Base-by-base conservation (phyloP, 2,113 vertebrate genomes). In the Edolisoma coerulescens region DNA sequence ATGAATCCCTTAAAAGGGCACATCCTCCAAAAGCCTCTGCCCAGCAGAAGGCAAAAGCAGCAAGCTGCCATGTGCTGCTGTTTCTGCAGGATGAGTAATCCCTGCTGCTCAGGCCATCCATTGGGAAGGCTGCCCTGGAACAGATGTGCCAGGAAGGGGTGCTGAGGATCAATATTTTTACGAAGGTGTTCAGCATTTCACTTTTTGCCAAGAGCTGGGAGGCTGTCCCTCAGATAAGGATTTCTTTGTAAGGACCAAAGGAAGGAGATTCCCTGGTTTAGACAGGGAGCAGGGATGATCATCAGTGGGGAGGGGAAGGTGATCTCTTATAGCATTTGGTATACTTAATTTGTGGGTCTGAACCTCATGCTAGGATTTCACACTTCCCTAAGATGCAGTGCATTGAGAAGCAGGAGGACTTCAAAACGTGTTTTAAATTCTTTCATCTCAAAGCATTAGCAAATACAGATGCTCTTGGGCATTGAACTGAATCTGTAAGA, bases 121-220 rank as follows among this genome's bases (percentile, higher is more conserved):
- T 59, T 70, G 63, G 78, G 84, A 79, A 74, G 24, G 68, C 53
- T 91, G 49, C 44, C 21, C 30, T 17, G 45, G 30, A 73, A 56
- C 17, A 42, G 30, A 52, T 3, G 1, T 49, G 39, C 20, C 0
- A 0, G 52, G 37, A 82, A 37, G 7, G 13, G 11, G 4, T 63
- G 27, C 20, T 57, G n/a, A 60, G 45, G 45, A 59, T n/a, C 37
- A 37, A 17, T 59, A 32, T 41, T 27, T 81, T 74, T 57, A 28
- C 33, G 26, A 77, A 60, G 22, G 21, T 61, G 27, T 87, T 67
- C 2, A 17, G 16, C 33, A 52, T 80, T 82, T 88, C 3, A 1
- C 20, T 78, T 84, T 87, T 41, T 82, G 47, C 64, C 30, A 16
- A 39, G 50, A 54, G 13, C 16, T 68, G n/a, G 20, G 42, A 70